Evolutionary conservation across 1,140 invertebrate genomes (phyloP).

Genomic region (Helicoverpa armigera): DNA sequence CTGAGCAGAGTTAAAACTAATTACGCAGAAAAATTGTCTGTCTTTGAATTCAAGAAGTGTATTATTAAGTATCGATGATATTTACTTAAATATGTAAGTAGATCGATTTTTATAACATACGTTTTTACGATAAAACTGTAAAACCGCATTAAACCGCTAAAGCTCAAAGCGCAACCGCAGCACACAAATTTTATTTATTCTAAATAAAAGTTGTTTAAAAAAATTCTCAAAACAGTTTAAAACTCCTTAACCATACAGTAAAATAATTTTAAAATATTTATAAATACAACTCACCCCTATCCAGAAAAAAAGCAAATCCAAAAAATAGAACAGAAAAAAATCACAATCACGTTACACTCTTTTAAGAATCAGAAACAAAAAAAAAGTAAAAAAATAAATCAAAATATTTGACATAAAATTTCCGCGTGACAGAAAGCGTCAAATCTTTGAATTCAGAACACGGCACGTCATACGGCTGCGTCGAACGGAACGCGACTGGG

Average conservation of each 20-base stretch:
- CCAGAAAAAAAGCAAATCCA: constrained; percentile 24
- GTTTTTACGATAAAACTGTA: too few species aligned
- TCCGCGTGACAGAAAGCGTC: constrained; percentile 66
- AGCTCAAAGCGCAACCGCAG: too few species aligned
- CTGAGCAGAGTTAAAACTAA: too few species aligned
- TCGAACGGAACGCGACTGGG: constrained; percentile 54
- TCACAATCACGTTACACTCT: constrained; percentile 41
- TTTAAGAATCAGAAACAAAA: background rate
- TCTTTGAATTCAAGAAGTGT: too few species aligned
- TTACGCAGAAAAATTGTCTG: too few species aligned
- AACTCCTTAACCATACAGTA: background rate
- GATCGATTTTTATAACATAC: too few species aligned
- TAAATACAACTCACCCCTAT: constrained; percentile 17
- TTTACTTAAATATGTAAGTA: too few species aligned
- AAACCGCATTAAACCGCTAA: too few species aligned
- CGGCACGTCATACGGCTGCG: constrained; percentile 47
- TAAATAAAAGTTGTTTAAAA: too few species aligned
- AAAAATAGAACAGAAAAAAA: background rate
- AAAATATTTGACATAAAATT: constrained; percentile 69
- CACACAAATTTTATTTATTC: too few species aligned
- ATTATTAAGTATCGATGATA: too few species aligned
- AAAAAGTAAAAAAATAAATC: constrained; percentile 7
- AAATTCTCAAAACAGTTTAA: too few species aligned
- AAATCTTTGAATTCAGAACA: constrained; percentile 53
- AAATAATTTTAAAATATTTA: background rate